These are phyloP conservation scores for Sciurus niger DNA, from an alignment of 2,113 vertebrate genomes.

Conservation along the genomic window DNA sequence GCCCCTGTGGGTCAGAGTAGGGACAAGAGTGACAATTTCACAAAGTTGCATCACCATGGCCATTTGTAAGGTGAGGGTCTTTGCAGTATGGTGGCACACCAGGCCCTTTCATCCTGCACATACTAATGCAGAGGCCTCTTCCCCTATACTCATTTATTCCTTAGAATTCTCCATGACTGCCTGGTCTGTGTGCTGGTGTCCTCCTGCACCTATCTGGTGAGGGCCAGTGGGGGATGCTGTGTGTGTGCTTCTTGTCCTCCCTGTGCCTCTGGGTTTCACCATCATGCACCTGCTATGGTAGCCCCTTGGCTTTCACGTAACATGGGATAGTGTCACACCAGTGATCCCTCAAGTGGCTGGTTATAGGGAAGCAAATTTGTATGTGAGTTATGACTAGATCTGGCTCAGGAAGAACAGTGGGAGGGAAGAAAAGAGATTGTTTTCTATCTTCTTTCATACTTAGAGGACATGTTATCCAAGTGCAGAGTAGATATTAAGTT, in stretches of 20 bases:
- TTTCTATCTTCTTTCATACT: not conserved
- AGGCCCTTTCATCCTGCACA: no score
- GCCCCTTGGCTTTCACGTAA: not conserved
- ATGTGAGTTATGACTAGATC: not conserved
- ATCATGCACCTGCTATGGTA: not conserved
- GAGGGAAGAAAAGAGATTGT: not conserved
- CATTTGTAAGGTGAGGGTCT: not conserved
- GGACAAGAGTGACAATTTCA: not conserved
- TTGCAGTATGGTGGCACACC: not conserved
- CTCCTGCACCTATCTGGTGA: not conserved
- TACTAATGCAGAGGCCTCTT: not conserved
- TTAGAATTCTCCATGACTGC: not conserved
- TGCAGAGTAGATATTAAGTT: not conserved
- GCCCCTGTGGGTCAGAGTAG: not conserved
- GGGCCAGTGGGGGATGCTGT: not conserved
- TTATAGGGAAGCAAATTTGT: constrained; percentile 34
- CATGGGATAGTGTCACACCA: not conserved
- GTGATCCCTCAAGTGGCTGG: not conserved
- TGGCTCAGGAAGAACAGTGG: not conserved
- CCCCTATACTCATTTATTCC: not conserved
- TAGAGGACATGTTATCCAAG: not conserved
- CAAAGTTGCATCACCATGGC: not conserved
- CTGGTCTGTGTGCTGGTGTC: not conserved
- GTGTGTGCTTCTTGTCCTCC: not conserved
- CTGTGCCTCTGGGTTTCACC: no score